phyloP scores from a whole-genome alignment of 2,113 vertebrate genomes.

The Sander vitreus region DNA sequence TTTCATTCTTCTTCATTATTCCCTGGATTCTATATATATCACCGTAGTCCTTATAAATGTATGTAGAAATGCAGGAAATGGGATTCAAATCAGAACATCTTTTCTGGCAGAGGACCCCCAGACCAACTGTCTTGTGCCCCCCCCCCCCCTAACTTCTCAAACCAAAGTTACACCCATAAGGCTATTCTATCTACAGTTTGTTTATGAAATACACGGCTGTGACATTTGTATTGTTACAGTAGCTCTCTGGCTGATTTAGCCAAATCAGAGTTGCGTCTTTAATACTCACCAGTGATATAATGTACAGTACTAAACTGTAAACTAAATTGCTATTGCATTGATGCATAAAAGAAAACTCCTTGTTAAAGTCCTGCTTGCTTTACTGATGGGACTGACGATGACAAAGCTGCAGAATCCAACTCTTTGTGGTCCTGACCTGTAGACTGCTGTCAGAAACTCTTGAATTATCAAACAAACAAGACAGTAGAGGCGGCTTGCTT shows the following conservation, averaged over 20 bases:
- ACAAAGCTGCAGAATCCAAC: slow-evolving; percentile 48
- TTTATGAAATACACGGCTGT: no score
- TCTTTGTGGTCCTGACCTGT: slow-evolving; percentile 65
- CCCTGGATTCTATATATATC: no score
- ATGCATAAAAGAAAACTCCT: background rate
- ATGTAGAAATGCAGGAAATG: no score
- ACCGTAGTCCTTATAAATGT: no score
- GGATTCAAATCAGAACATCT: no score
- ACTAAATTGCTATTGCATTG: background rate
- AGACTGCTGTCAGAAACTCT: slow-evolving; percentile 73
- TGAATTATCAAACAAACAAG: slow-evolving; percentile 83
- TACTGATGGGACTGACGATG: slow-evolving; percentile 35
- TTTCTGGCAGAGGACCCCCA: no score
- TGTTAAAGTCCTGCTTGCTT: slow-evolving; percentile 4
- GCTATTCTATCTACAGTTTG: no score
- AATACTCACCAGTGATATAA: background rate
- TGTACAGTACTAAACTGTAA: background rate
- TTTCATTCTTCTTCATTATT: no score
- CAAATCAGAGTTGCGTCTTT: background rate
- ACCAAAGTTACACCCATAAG: no score
- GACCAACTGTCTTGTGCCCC: no score
- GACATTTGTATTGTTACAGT: no score
- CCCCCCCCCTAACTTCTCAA: no score
- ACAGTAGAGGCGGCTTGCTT: slow-evolving; percentile 61
- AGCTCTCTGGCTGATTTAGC: background rate